Evolutionary conservation across 2,888 invertebrate species (phyloP), one percentile per base, ranked within the genome.

Genomic region (Stenolophus ochropezus): DNA sequence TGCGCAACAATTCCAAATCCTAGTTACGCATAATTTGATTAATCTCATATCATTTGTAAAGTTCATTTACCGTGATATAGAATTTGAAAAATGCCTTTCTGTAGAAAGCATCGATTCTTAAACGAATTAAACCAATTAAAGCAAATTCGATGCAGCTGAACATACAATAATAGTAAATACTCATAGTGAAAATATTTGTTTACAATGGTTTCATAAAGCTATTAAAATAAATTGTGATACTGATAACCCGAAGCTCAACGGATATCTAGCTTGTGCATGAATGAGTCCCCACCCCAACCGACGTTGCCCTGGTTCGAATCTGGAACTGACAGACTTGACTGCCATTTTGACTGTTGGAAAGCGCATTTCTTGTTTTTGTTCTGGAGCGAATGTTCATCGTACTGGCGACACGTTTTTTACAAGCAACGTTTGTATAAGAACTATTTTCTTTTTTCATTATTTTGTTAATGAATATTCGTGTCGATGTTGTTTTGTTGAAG

Each of bases 401-500:
- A 69, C 42, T 42, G 65, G 42, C 65, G 65, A 69, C 65, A 73
- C 49, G 49, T 73, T 73, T 73, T 73, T 49, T 73, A 69, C 73
- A 14, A 3, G 75, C 56, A 75, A 74, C 21, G 74, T 47, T 74
- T 51, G 8, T 42, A 74, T 25, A 74, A 53, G 18, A 20, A 42
- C 49, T 81, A 21, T 71, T 20, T 71, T 81, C 51, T 81, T 81
- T 81, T 75, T 69, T 69, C 65, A 33, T 69, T 69, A 27, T 69
- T 69, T 69, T 69, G 65, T 69, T 53, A 74, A 56, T 73, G 33
- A 76, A 76, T 53, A 80, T 27, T 58, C 58, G 80, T 80, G 80
- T 80, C 73, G 58, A 58, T 80, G 80, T 80, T 80, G 61, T 49
- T 79, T 81, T 74, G 81, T 81, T 81, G 75, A 81, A 47, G 81